Base-by-base conservation (phyloP, 2,113 vertebrate genomes). In the Chaetorhynchus papuensis region DNA sequence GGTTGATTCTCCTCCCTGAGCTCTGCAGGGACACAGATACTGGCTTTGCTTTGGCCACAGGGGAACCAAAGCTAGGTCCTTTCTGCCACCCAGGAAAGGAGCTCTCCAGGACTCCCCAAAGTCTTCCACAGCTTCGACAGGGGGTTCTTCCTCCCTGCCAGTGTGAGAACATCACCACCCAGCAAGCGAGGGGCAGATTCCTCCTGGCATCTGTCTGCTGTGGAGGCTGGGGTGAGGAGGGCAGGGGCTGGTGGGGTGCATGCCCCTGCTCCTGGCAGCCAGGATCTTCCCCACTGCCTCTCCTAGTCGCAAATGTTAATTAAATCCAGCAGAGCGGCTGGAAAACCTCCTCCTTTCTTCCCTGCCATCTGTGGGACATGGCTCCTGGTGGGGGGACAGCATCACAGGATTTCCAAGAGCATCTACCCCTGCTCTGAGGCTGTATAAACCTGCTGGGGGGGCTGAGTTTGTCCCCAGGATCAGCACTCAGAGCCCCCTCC, bases 341-440 rank as follows among this genome's bases (percentile, higher is more conserved):
- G 9, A 44, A 69, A 83, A 14, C 11, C 14, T 71, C 14, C 3
- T 45, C 7, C 8, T 78, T 50, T 52, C 11, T 85, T 71, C 19
- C 15, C 16, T 80, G 39, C 13, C 10, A 1, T 22, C 13, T 28
- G 8, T 41, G 44, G 24, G 47, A 74, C 2, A 0, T 7, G 27
- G 60, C 15, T 63, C 7, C 21, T 6, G 1, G 2, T 30, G 57
- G 13, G 8, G 11, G 13, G 9, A 45, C 39, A 59, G 52, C 49
- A 56, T 15, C 16, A 5, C 0, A 3, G 41, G 31, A 74, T 10
- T 41, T 45, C 16, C 0, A 0, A 30, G 23, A 83, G 10, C 47
- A 11, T 13, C 26, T 49, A 5, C 15, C 11, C 13, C 15, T 33
- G n/a, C 12, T 26, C 52, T 2, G 6, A 18, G 41, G 31, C 56